Evolutionary conservation across 2,113 vertebrate species (phyloP).

Genomic region (Oryzias melastigma): DNA sequence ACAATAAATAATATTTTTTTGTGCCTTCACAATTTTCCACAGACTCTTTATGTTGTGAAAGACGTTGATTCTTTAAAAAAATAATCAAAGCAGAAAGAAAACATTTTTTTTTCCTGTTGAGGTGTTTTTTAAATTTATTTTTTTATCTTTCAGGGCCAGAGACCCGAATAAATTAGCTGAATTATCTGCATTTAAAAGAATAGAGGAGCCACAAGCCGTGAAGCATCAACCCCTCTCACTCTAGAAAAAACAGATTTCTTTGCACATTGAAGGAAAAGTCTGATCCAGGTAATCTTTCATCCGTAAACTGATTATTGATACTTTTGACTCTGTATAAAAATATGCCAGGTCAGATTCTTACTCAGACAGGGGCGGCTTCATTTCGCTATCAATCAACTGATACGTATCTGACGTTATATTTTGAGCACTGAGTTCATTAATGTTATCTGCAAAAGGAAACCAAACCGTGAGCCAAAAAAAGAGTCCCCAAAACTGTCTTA

Average conservation of each 20-base stretch:
- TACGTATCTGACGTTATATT: slow-evolving; percentile 55
- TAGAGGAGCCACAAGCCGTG: slow-evolving; percentile 28
- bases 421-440: slow-evolving; percentile 64
- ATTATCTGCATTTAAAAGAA: slow-evolving; percentile 54
- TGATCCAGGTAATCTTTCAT: slow-evolving; percentile 38
- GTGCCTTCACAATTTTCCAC: too few relatives aligned
- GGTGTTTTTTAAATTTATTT: slow-evolving; percentile 5
- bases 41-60: slow-evolving; percentile 5
- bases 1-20: too few relatives aligned
- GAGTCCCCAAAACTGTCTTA: slow-evolving; percentile 62
- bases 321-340: slow-evolving; percentile 40
- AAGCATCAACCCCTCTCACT: slow-evolving; percentile 42
- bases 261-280: slow-evolving; percentile 36
- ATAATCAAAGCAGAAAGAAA: slow-evolving; percentile 29
- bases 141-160: slow-evolving; percentile 25
- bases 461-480: slow-evolving; percentile 55
- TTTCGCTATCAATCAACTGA: slow-evolving; percentile 55
- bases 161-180: slow-evolving; percentile 50
- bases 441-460: slow-evolving; percentile 67
- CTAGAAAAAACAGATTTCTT: slow-evolving; percentile 36
- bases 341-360: slow-evolving; percentile 54
- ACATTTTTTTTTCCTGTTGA: neutral
- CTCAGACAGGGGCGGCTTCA: slow-evolving; percentile 47
- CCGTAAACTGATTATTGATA: slow-evolving; percentile 48
- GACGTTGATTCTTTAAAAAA: slow-evolving; percentile 65